Evolutionary conservation across 2,113 vertebrate species (phyloP).

Genomic region (Neotragus moschatus): DNA sequence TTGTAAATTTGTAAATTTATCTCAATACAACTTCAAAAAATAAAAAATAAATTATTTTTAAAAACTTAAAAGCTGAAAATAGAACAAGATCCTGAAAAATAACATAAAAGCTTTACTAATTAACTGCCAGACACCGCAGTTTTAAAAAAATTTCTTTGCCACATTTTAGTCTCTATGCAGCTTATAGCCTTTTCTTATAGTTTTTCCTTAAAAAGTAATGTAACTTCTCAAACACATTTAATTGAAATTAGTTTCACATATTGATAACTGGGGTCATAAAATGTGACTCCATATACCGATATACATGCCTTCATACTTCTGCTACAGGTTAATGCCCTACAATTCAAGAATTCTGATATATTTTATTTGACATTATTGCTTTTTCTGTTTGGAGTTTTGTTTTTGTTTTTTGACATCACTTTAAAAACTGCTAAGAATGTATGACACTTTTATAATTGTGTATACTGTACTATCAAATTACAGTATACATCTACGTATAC

Average conservation of each 20-base stretch:
- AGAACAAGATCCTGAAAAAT: not conserved
- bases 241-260: not conserved
- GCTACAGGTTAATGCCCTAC: not conserved
- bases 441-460: not conserved
- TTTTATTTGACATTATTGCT: not conserved
- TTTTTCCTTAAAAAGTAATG: not conserved
- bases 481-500: no score
- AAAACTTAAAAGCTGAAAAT: not conserved
- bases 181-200: not conserved
- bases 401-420: not conserved
- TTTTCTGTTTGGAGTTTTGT: not conserved
- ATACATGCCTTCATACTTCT: not conserved
- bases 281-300: not conserved
- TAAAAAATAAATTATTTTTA: not conserved
- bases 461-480: not conserved
- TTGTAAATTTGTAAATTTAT: not conserved
- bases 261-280: not conserved
- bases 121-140: not conserved
- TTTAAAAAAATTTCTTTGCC: not conserved
- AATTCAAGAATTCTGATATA: not conserved
- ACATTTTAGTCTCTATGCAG: not conserved
- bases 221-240: not conserved
- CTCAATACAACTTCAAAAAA: not conserved
- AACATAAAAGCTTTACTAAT: not conserved
- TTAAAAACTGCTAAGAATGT: not conserved